Evolutionary conservation across 1,140 invertebrate species (phyloP).

Genomic region (Choristoneura fumiferana): DNA sequence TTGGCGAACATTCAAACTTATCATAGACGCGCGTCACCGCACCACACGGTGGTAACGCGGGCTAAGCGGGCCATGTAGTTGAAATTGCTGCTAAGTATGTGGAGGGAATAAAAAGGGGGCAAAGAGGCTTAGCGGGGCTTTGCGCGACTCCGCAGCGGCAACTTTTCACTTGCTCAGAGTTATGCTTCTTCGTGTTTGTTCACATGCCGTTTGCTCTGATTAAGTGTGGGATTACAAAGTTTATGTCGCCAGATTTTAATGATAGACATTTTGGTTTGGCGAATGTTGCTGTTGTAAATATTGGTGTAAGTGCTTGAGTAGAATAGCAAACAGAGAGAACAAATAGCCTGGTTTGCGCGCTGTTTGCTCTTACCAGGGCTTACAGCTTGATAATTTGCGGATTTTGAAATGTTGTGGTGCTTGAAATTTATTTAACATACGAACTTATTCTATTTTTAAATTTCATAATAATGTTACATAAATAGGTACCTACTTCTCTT

Average conservation of each 20-base stretch:
- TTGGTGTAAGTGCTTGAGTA: constrained; percentile 8
- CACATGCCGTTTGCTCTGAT: constrained; percentile 58
- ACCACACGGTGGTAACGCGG: too few relatives aligned
- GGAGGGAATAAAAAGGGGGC: constrained; percentile 52
- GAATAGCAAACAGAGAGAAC: constrained; percentile 1
- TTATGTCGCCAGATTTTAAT: constrained; percentile 27
- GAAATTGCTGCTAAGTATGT: constrained; percentile 54
- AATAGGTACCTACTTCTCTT: too few relatives aligned
- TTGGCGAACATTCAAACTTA: neutral
- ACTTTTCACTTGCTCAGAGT: constrained; percentile 43
- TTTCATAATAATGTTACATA: too few relatives aligned
- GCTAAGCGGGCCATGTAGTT: constrained; percentile 4
- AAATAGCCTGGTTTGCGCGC: constrained; percentile 7
- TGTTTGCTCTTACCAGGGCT: neutral
- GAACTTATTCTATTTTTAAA: too few relatives aligned
- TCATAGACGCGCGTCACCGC: neutral
- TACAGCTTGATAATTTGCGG: neutral
- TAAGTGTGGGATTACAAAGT: constrained; percentile 47
- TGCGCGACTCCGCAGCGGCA: constrained; percentile 44
- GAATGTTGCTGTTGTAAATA: too few relatives aligned
- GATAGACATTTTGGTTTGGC: constrained; percentile 17
- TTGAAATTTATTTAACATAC: neutral
- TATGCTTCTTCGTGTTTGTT: constrained; percentile 51
- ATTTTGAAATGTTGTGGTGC: neutral
- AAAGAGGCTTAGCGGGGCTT: constrained; percentile 55